Percentiles rank a stretch among this genome's conserved stretches.
phyloP scores from a whole-genome alignment of 2,888 invertebrate species.

The Merodon equestris region DNA sequence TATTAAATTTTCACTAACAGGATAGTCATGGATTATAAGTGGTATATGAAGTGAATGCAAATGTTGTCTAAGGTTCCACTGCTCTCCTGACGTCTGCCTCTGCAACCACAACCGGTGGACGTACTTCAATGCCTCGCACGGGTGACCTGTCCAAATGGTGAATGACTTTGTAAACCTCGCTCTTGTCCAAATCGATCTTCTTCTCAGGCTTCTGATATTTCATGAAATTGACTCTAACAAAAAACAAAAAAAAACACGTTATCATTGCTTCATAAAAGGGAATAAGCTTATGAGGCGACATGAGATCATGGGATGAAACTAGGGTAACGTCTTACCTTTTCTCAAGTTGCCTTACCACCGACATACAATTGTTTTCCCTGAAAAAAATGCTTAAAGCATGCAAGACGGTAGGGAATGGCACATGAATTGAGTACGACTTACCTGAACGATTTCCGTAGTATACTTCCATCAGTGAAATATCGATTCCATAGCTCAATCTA shows the following conservation, averaged over 20 bases:
- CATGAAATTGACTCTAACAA: constrained; percentile 91
- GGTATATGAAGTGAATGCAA: too few relatives aligned
- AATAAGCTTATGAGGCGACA: too few relatives aligned
- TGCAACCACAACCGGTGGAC: constrained; percentile 83
- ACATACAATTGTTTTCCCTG: constrained; percentile 81
- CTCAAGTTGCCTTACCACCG: constrained; percentile 77
- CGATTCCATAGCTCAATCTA: constrained; percentile 84
- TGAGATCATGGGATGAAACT: not conserved
- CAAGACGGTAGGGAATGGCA: not conserved
- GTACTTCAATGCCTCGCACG: constrained; percentile 83
- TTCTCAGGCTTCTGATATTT: constrained; percentile 91
- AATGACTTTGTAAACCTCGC: constrained; percentile 89
- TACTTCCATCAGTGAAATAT: constrained; percentile 78
- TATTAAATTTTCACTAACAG: too few relatives aligned
- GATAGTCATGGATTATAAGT: too few relatives aligned
- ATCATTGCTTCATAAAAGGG: too few relatives aligned
- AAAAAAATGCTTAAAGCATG: constrained; percentile 71
- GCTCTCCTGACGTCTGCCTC: constrained; percentile 82
- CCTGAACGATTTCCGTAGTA: constrained; percentile 81
- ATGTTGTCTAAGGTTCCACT: constrained; percentile 61
- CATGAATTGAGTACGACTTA: constrained; percentile 76
- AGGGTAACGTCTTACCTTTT: constrained; percentile 71
- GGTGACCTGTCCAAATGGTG: constrained; percentile 87
- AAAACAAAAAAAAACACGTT: not conserved
- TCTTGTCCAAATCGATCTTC: constrained; percentile 86